These are phyloP conservation scores for Larimichthys crocea DNA, from an alignment of 2,113 vertebrate species.

Conservation along the genomic window DNA sequence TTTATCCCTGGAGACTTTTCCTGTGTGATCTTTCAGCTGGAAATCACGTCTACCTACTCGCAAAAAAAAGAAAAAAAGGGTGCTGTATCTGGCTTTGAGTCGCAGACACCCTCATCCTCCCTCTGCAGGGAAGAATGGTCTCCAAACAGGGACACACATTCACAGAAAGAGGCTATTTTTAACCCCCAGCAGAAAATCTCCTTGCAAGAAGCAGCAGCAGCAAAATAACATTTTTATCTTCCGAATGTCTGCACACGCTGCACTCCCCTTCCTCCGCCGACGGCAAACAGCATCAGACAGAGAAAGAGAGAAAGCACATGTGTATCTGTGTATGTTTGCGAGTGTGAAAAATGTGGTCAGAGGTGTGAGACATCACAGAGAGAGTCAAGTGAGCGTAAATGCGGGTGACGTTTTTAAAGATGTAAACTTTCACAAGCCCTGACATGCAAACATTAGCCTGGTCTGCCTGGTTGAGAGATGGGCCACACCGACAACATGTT, in stretches of 20 bases:
- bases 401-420: conserved; percentile 30
- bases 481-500: neutral
- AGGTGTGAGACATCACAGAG: conserved; percentile 43
- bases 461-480: conserved; percentile 15
- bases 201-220: conserved; percentile 43
- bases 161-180: conserved; percentile 57
- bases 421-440: conserved; percentile 28
- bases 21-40: neutral
- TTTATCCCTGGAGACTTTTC: conserved; percentile 20
- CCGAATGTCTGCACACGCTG: neutral
- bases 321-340: neutral
- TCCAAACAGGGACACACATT: conserved; percentile 24
- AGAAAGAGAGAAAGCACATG: neutral
- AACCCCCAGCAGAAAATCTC: conserved; percentile 29
- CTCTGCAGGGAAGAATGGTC: neutral
- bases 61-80: neutral
- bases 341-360: neutral
- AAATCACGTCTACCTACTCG: neutral
- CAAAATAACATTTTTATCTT: conserved; percentile 62
- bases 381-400: conserved; percentile 42
- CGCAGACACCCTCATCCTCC: conserved; percentile 9
- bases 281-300: conserved; percentile 8
- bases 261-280: neutral
- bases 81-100: conserved; percentile 11
- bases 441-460: conserved; percentile 41